A percentile compares a stretch with the other conserved stretches of the same genome.
Conservation (phyloP, 2,888 invertebrate species). For the Iselma pallidipennis region DNA sequence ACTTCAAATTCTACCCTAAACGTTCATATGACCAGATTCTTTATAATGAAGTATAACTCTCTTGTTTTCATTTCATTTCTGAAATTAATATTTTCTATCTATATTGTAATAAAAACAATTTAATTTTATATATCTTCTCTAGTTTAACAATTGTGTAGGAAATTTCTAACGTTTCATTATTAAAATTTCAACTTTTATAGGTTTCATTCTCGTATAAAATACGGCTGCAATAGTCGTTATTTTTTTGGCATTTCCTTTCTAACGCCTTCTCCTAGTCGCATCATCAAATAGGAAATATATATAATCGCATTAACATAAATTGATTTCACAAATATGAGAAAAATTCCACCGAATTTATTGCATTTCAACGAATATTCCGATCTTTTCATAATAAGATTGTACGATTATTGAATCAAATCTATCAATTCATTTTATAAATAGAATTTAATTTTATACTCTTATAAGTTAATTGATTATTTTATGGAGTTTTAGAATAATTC, state of each 20-base stretch:
- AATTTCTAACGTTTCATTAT: neutral
- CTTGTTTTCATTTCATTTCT: too few relatives aligned
- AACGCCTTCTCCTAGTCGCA: neutral
- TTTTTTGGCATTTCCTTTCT: neutral
- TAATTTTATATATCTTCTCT: too few relatives aligned
- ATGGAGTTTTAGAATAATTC: constrained; percentile 2
- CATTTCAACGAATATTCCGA: constrained; percentile 2
- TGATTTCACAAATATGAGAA: constrained; percentile 40
- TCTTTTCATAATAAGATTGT: constrained; percentile 1
- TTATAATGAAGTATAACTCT: too few relatives aligned
- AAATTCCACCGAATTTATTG: constrained; percentile 31
- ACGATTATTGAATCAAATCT: constrained; percentile 1
- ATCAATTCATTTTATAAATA: neutral
- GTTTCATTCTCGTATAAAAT: neutral
- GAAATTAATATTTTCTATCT: too few relatives aligned
- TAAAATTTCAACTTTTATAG: neutral
- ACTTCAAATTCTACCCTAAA: neutral
- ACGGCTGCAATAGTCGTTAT: neutral
- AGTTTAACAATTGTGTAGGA: neutral
- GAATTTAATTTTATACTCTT: neutral
- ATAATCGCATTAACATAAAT: constrained; percentile 43
- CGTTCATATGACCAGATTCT: too few relatives aligned
- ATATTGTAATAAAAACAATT: too few relatives aligned
- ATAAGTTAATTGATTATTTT: neutral
- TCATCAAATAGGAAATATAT: constrained; percentile 28